These are phyloP conservation scores for Theristus sp. DNA, from an alignment of 2,888 invertebrate species.

Conservation along the genomic window DNA sequence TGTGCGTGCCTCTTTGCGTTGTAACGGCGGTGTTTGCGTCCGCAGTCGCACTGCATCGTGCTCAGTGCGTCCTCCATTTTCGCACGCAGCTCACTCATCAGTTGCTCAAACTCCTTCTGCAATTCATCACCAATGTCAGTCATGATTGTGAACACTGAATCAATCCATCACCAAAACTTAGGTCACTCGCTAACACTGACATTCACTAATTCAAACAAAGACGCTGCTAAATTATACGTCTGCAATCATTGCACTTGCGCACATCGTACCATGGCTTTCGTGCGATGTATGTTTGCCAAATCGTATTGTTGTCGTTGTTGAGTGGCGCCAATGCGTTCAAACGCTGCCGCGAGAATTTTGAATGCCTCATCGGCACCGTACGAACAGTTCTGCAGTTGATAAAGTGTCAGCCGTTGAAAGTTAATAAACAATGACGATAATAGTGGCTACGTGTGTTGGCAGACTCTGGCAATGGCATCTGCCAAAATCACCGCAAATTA, in stretches of 20 bases:
- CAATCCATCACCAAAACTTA: background rate
- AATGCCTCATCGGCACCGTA: slow-evolving; percentile 89
- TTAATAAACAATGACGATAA: too few species aligned
- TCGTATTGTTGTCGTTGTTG: slow-evolving; percentile 37
- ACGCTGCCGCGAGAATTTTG: slow-evolving; percentile 80
- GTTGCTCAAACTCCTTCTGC: slow-evolving; percentile 54
- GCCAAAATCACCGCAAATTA: too few species aligned
- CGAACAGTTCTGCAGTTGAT: slow-evolving; percentile 52
- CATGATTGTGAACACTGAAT: slow-evolving; percentile 11
- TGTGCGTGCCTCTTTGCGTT: slow-evolving; percentile 56
- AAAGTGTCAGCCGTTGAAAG: too few species aligned
- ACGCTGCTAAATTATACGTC: too few species aligned
- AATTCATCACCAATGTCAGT: too few species aligned
- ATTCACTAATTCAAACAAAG: too few species aligned
- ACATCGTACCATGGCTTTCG: slow-evolving; percentile 46
- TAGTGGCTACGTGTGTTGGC: too few species aligned
- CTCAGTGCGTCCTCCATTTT: slow-evolving; percentile 86
- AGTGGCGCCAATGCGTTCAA: slow-evolving; percentile 77
- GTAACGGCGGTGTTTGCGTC: slow-evolving; percentile 66
- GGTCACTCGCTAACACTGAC: too few species aligned
- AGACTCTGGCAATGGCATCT: too few species aligned
- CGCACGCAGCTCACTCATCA: slow-evolving; percentile 67
- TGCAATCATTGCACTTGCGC: too few species aligned
- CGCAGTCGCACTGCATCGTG: slow-evolving; percentile 83
- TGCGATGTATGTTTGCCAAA: slow-evolving; percentile 36